Conservation (phyloP, 2,888 invertebrate genomes). For the Ariolimax columbianus region DNA sequence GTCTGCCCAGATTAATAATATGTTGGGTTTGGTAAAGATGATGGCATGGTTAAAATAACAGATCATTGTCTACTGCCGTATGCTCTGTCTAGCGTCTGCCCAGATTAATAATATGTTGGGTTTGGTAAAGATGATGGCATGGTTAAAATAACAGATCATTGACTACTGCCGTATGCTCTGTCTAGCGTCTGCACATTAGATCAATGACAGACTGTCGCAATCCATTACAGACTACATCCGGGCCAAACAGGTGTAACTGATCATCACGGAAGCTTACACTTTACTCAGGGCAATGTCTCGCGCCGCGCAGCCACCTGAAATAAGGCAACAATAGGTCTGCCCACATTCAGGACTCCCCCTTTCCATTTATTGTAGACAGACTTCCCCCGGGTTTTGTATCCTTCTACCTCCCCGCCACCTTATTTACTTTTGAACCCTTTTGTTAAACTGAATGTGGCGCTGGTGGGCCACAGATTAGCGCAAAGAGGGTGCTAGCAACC, state of each 20-base stretch:
- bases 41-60: too few species aligned
- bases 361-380: neutral
- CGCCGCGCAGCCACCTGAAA: neutral
- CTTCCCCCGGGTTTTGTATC: neutral
- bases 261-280: neutral
- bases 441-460: neutral
- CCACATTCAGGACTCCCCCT: neutral
- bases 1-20: too few species aligned
- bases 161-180: too few species aligned
- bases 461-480: constrained; percentile 14
- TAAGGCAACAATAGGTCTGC: neutral
- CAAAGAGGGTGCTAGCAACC: constrained; percentile 6
- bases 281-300: neutral
- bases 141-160: too few species aligned
- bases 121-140: too few species aligned
- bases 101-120: too few species aligned
- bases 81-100: too few species aligned
- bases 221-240: neutral
- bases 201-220: neutral
- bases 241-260: neutral
- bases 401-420: neutral
- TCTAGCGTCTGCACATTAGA: too few species aligned
- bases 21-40: too few species aligned
- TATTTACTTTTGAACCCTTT: constrained; percentile 16
- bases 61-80: too few species aligned